Percentiles rank a stretch among this genome's conserved stretches.
Conservation (phyloP, 2,888 invertebrate species). For the Eristalinus sepulchralis region DNA sequence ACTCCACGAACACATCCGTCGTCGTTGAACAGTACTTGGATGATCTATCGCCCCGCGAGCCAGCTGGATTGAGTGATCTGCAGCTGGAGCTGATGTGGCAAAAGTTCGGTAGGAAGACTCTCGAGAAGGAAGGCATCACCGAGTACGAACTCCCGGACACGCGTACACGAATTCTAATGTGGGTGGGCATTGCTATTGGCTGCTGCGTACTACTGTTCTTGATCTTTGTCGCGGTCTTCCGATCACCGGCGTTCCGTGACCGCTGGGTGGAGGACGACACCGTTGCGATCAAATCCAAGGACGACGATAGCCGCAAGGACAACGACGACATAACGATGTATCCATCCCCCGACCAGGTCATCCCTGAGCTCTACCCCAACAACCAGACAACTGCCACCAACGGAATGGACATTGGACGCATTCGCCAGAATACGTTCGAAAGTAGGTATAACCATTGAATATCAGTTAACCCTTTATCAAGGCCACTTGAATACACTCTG, state of each 20-base stretch:
- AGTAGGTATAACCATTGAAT: slow-evolving; percentile 32
- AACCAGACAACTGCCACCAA: slow-evolving; percentile 15
- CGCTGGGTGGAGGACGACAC: slow-evolving; percentile 67
- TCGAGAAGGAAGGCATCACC: slow-evolving; percentile 38
- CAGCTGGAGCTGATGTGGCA: slow-evolving; percentile 62
- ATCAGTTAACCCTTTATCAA: not conserved
- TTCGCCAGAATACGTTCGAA: slow-evolving; percentile 36
- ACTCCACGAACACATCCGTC: slow-evolving; percentile 4
- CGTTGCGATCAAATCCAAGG: slow-evolving; percentile 39
- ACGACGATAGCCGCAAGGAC: slow-evolving; percentile 32
- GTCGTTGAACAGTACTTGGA: slow-evolving; percentile 59
- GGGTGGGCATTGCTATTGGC: slow-evolving; percentile 70
- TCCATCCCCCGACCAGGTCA: slow-evolving; percentile 73
- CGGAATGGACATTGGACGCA: slow-evolving; percentile 21
- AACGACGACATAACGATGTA: slow-evolving; percentile 73
- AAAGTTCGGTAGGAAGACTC: slow-evolving; percentile 44
- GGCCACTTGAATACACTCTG: slow-evolving; percentile 6
- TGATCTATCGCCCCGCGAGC: slow-evolving; percentile 50
- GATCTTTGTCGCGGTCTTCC: slow-evolving; percentile 53
- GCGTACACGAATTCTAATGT: slow-evolving; percentile 61
- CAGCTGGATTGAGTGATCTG: slow-evolving; percentile 43
- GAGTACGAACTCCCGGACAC: slow-evolving; percentile 67
- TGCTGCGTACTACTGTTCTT: slow-evolving; percentile 59
- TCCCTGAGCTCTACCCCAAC: slow-evolving; percentile 70
- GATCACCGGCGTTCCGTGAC: slow-evolving; percentile 56